These are phyloP conservation scores for Spea bombifrons DNA, from an alignment of 2,113 vertebrate genomes.

Conservation along the genomic window DNA sequence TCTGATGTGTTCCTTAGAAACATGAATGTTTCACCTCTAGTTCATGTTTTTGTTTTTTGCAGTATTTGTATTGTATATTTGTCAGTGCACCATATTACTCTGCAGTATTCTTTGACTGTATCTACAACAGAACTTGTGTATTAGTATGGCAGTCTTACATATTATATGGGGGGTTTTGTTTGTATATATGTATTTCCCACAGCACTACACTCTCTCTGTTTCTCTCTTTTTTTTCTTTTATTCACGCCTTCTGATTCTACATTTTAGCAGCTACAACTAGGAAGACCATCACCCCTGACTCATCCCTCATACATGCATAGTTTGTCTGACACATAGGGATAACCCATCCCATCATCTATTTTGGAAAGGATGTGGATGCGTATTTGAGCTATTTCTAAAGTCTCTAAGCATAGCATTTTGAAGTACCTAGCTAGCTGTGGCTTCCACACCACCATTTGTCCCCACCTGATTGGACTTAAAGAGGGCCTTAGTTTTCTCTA, in stretches of 20 bases:
- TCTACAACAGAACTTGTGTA: no score
- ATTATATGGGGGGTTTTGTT: not conserved
- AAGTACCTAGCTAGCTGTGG: not conserved
- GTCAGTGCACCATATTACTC: not conserved
- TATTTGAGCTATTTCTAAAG: conserved; percentile 16
- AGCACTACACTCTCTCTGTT: not conserved
- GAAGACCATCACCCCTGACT: not conserved
- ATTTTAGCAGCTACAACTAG: conserved; percentile 22
- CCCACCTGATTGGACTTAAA: conserved; percentile 28
- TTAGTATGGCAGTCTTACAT: not conserved
- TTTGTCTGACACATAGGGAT: not conserved
- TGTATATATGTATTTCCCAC: not conserved
- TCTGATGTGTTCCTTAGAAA: not conserved
- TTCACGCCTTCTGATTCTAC: conserved; percentile 16
- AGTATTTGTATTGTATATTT: not conserved
- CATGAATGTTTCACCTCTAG: not conserved
- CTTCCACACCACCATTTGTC: conserved; percentile 8
- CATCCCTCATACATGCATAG: not conserved
- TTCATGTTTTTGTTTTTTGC: no score
- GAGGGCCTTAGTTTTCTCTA: conserved; percentile 37
- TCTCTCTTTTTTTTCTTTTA: conserved; percentile 2
- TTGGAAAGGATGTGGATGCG: conserved; percentile 9
- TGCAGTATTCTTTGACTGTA: no score
- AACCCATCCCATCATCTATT: not conserved
- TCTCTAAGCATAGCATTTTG: not conserved